Percentiles rank a stretch among this genome's conserved stretches.
These are phyloP conservation scores for Oryctolagus cuniculus DNA, from an alignment of 2,113 vertebrate genomes.

Conservation along the genomic window DNA sequence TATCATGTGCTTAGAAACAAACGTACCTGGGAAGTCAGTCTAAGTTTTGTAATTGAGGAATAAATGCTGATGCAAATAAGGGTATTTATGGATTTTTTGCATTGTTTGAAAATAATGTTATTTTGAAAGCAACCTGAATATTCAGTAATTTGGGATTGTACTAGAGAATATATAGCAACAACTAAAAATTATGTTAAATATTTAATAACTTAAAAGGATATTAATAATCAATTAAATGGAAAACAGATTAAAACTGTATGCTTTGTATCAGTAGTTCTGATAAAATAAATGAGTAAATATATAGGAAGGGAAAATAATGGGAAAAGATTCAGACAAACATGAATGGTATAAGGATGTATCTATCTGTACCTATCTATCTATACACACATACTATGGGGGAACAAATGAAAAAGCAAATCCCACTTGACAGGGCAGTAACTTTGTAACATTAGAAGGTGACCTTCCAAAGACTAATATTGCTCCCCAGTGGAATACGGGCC, in stretches of 20 bases:
- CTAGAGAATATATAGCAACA: neutral
- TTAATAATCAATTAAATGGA: neutral
- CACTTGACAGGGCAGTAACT: neutral
- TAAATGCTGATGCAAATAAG: constrained; percentile 6
- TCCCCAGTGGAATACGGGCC: neutral
- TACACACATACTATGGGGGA: too few relatives aligned
- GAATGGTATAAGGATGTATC: neutral
- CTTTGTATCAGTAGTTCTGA: neutral
- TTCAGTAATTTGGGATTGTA: neutral
- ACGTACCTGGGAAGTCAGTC: neutral
- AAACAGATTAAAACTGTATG: neutral
- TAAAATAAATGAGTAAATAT: neutral
- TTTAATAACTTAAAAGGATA: neutral
- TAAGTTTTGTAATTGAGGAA: neutral
- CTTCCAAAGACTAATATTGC: neutral
- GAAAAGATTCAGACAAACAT: neutral
- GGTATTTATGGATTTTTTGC: neutral
- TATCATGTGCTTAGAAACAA: neutral
- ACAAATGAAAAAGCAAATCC: neutral
- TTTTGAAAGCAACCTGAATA: neutral
- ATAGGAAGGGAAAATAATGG: neutral
- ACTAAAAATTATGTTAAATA: neutral
- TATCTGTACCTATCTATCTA: too few relatives aligned
- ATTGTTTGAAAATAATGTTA: constrained; percentile 19
- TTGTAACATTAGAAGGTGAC: neutral